Conservation (phyloP, 2,888 invertebrate genomes). For the Phytoseiulus persimilis region DNA sequence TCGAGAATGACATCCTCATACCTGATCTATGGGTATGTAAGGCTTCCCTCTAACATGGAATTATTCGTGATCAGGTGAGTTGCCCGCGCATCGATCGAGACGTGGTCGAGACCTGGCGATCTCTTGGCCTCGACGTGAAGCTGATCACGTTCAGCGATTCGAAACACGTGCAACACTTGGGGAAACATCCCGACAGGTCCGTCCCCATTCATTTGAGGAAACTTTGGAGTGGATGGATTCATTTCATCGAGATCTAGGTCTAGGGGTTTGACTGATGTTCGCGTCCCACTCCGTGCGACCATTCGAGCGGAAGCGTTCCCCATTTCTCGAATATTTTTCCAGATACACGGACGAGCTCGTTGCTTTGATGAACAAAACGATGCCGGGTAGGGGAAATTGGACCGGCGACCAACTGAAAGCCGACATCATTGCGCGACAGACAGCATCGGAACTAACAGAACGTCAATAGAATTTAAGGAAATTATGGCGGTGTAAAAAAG, state of each 20-base stretch:
- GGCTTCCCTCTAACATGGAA: no score
- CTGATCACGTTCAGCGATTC: conserved; percentile 12
- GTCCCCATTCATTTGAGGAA: background rate
- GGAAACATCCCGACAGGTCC: conserved; percentile 21
- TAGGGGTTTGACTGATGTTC: no score
- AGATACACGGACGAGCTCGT: conserved; percentile 31
- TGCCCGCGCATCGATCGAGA: background rate
- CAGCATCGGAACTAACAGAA: background rate
- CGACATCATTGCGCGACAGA: background rate
- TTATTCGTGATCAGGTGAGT: no score
- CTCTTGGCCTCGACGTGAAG: conserved; percentile 14
- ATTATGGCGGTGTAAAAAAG: background rate
- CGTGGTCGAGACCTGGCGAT: background rate
- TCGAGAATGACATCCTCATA: no score
- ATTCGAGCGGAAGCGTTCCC: no score
- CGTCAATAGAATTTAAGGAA: background rate
- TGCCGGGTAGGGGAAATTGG: conserved; percentile 10
- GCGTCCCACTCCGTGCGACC: no score
- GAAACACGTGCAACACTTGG: conserved; percentile 26
- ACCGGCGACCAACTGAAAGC: conserved; percentile 5
- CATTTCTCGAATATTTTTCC: no score
- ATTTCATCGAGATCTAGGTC: no score
- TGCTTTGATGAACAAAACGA: conserved; percentile 23
- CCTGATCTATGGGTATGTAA: no score
- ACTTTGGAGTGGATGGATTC: no score